Evolutionary conservation across 2,888 invertebrate genomes (phyloP).

Genomic region (Tachina lurida): DNA sequence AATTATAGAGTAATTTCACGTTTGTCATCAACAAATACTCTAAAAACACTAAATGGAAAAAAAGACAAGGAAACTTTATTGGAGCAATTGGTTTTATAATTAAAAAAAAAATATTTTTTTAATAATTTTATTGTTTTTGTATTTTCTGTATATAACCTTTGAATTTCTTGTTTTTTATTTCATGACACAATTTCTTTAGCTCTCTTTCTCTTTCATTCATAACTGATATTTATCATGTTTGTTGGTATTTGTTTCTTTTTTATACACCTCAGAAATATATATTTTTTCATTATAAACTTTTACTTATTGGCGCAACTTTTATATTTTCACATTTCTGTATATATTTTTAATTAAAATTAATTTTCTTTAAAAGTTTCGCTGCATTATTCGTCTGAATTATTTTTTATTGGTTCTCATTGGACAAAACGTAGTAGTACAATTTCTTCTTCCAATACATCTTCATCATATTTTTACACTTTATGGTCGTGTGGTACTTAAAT

Average conservation of each 20-base stretch:
- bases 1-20: slow-evolving; percentile 54
- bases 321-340: slow-evolving; percentile 50
- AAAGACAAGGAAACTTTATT: slow-evolving; percentile 2
- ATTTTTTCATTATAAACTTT: slow-evolving; percentile 67
- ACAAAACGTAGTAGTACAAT: slow-evolving; percentile 61
- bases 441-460: slow-evolving; percentile 56
- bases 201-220: slow-evolving; percentile 66
- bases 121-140: not conserved
- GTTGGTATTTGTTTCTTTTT: slow-evolving; percentile 45
- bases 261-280: slow-evolving; percentile 72
- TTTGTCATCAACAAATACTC: slow-evolving; percentile 60
- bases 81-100: slow-evolving; percentile 1
- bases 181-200: slow-evolving; percentile 64
- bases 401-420: slow-evolving; percentile 44
- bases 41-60: slow-evolving; percentile 1
- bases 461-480: slow-evolving; percentile 55
- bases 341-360: not conserved
- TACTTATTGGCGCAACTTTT: slow-evolving; percentile 80
- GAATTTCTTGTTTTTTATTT: slow-evolving; percentile 36
- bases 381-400: slow-evolving; percentile 1
- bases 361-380: not conserved
- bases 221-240: slow-evolving; percentile 67
- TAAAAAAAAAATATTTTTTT: not conserved
- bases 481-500: slow-evolving; percentile 50
- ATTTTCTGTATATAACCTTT: slow-evolving; percentile 31